Evolutionary conservation across 2,888 invertebrate genomes (phyloP), one percentile per base, ranked within the genome.

Genomic region (Lasioglossum malachurum): DNA sequence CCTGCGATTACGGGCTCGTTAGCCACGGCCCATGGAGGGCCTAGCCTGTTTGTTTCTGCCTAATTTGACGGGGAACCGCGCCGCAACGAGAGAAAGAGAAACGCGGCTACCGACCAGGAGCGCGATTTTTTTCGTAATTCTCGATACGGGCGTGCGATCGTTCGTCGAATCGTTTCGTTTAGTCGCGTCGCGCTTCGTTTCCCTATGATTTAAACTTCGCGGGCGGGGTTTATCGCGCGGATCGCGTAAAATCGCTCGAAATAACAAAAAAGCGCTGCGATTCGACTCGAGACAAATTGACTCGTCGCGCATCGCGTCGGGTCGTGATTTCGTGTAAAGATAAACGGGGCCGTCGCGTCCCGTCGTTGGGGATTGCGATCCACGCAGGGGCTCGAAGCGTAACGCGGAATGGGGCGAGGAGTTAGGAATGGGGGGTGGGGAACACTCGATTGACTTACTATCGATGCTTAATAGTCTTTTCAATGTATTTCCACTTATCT

Each of bases 1-100:
- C 86, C 87, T 88, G 90, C 92, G 91, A 93, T 93, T 93, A 93
- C 87, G 92, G 91, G 75, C 91, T 93, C 93, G 92, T 93, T 93
- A 93, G 90, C 78, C 88, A 88, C 88, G 89, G 88, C 75, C 82
- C 81, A 89, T 88, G 84, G 82, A 89, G 88, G 82, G 82, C 84
- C 84, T 86, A 88, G 83, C 86, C 84, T 91, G 90, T 91, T 91
- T 86, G 90, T 88, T 87, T 86, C 88, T 87, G 90, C 76, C 90
- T 91, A 91, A 91, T 91, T 91, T 90, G 87, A 87, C 87, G 72
- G 84, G 84, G 86, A 81, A 88, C 83, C 75, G 80, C 82, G 69
- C n/a, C 57, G 35, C 69, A 78, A 83, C 78, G 86, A 49, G 69
- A 53, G 57, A 64, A 41, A 16, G 4, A n/a, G 14, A 14, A 80